These are phyloP conservation scores for Falco peregrinus DNA, from an alignment of 2,797 vertebrate genomes.

Conservation along the genomic window DNA sequence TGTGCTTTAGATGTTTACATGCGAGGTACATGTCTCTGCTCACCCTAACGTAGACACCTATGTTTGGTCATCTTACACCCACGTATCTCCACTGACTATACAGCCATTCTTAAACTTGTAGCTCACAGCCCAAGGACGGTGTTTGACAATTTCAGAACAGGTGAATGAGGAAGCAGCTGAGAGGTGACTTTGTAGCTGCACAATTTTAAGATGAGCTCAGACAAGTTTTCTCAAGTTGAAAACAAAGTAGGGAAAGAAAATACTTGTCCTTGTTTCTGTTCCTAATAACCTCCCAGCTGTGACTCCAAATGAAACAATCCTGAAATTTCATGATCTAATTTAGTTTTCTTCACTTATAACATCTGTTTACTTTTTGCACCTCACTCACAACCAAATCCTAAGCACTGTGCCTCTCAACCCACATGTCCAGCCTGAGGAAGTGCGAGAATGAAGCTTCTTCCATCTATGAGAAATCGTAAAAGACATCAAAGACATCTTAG, in stretches of 20 bases:
- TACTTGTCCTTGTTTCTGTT: background rate
- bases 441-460: background rate
- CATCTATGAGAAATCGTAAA: background rate
- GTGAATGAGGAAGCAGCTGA: background rate
- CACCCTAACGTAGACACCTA: background rate
- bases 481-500: background rate
- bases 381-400: background rate
- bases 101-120: background rate
- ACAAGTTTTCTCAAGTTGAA: background rate
- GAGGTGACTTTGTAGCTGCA: background rate
- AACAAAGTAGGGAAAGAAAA: background rate
- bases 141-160: background rate
- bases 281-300: background rate
- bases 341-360: background rate
- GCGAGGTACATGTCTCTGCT: background rate
- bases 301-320: background rate
- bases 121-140: background rate
- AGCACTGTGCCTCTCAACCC: background rate
- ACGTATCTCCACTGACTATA: fast-evolving
- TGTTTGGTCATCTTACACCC: background rate
- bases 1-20: background rate
- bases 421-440: background rate
- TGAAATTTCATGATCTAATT: background rate
- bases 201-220: background rate
- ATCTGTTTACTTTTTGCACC: background rate